A percentile compares a stretch with the other conserved stretches of the same genome.
Conservation (phyloP, 2,888 invertebrate genomes). For the Pherbina coryleti region DNA sequence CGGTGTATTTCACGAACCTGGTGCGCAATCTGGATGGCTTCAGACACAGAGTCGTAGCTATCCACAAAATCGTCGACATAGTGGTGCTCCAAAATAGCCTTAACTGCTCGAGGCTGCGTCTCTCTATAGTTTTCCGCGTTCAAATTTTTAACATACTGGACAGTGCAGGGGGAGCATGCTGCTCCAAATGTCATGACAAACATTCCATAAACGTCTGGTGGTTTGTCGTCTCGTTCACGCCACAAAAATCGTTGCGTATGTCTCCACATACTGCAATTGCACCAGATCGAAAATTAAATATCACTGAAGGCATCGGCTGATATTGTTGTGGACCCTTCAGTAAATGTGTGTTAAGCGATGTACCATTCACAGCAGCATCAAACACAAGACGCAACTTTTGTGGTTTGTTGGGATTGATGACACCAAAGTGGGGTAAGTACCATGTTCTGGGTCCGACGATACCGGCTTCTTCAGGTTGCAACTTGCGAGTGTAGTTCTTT, state of each 20-base stretch:
- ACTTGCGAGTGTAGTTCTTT: slow-evolving; percentile 39
- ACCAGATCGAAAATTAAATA: too few relatives aligned
- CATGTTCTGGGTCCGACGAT: slow-evolving; percentile 40
- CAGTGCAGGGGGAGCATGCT: slow-evolving; percentile 42
- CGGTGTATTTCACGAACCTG: slow-evolving; percentile 39
- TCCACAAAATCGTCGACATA: slow-evolving; percentile 46
- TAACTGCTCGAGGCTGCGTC: slow-evolving; percentile 25
- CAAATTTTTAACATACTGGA: slow-evolving; percentile 10
- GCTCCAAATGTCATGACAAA: slow-evolving; percentile 42
- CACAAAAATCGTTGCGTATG: slow-evolving; percentile 40
- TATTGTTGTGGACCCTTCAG: slow-evolving; percentile 59
- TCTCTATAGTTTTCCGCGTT: slow-evolving; percentile 28
- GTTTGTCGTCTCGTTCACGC: slow-evolving; percentile 22
- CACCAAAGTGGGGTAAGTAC: slow-evolving; percentile 53
- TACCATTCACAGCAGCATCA: slow-evolving; percentile 55
- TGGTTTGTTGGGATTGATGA: slow-evolving; percentile 54
- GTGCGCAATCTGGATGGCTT: slow-evolving; percentile 36
- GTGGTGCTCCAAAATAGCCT: slow-evolving; percentile 32
- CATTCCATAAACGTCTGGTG: slow-evolving; percentile 40
- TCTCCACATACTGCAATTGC: slow-evolving; percentile 52
- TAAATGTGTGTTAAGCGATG: slow-evolving; percentile 44
- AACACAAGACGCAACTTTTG: slow-evolving; percentile 55
- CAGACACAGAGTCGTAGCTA: slow-evolving; percentile 21
- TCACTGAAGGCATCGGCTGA: slow-evolving; percentile 56
- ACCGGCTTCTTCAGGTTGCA: slow-evolving; percentile 19